Percentiles rank a stretch among this genome's conserved stretches.
Conservation (phyloP, 2,888 invertebrate genomes). For the Zaprionus bogoriensis region DNA sequence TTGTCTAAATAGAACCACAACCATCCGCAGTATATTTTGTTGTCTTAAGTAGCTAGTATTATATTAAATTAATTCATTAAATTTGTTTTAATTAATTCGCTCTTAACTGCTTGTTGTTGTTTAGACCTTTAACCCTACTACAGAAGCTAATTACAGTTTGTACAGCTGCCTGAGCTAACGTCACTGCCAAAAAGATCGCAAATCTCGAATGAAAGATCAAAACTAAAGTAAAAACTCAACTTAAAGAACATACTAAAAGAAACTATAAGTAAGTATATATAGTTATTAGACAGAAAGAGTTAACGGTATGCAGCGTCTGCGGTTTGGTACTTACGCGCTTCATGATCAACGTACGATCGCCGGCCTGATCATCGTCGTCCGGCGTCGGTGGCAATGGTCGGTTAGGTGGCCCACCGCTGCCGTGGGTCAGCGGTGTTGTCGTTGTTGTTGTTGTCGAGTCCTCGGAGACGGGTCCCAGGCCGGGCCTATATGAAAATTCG, state of each 20-base stretch:
- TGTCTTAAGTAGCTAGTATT: conserved; percentile 59
- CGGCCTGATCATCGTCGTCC: conserved; percentile 92
- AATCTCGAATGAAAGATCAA: conserved; percentile 33
- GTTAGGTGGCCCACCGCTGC: conserved; percentile 91
- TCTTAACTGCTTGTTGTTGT: conserved; percentile 12
- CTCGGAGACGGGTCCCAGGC: conserved; percentile 86
- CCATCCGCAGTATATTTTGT: conserved; percentile 66
- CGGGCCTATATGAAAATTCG: conserved; percentile 92
- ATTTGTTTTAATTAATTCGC: conserved; percentile 18
- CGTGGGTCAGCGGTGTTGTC: conserved; percentile 79
- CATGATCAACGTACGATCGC: conserved; percentile 95
- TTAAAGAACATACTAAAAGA: conserved; percentile 46
- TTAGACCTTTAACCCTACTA: conserved; percentile 60
- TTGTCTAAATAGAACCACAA: conserved; percentile 81
- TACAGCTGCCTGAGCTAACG: conserved; percentile 57
- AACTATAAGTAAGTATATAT: conserved; percentile 14
- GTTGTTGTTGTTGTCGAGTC: conserved; percentile 81
- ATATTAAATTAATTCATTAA: conserved; percentile 47
- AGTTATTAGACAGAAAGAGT: conserved; percentile 12
- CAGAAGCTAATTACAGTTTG: conserved; percentile 69
- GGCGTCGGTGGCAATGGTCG: conserved; percentile 97
- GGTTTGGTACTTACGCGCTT: conserved; percentile 90
- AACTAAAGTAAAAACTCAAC: conserved; percentile 30
- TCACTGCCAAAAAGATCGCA: conserved; percentile 25
- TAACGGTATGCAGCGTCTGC: background rate